Conservation (phyloP, 2,888 invertebrate species). For the Machimus atricapillus region DNA sequence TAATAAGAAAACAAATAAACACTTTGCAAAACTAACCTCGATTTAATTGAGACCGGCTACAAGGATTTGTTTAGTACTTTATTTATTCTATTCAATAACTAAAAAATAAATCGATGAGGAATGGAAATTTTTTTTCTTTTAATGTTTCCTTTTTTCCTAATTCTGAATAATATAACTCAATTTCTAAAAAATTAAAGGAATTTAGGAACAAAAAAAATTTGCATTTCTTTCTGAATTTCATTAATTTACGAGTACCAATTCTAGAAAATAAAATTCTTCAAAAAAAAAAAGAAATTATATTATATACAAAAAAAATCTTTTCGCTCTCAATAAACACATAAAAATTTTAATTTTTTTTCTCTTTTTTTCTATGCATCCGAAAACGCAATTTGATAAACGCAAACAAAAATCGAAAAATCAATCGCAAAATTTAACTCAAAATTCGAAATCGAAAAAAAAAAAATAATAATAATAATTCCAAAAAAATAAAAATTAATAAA, state of each 20-base stretch:
- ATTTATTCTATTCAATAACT: not conserved
- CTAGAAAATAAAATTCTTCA: not conserved
- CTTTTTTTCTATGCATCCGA: slow-evolving; percentile 9
- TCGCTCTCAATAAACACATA: not conserved
- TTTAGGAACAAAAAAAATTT: not conserved
- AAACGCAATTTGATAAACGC: not conserved
- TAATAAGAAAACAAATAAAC: not conserved
- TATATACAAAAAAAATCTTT: not conserved
- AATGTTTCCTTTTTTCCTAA: not conserved
- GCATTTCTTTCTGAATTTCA: not conserved
- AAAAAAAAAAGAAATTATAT: not conserved
- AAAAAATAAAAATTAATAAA: not conserved
- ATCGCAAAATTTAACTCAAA: not conserved
- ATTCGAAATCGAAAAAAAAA: not conserved
- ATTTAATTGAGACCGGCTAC: not conserved
- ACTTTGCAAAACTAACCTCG: not conserved
- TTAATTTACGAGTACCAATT: not conserved
- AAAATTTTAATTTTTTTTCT: not conserved
- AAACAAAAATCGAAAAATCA: not conserved
- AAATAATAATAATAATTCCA: not conserved
- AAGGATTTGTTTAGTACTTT: not conserved
- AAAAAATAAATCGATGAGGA: not conserved
- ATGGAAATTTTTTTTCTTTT: not conserved
- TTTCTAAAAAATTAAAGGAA: not conserved
- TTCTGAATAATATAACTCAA: too few species aligned